phyloP scores from a whole-genome alignment of 1,140 invertebrate genomes.

The Drosophila cardini region DNA sequence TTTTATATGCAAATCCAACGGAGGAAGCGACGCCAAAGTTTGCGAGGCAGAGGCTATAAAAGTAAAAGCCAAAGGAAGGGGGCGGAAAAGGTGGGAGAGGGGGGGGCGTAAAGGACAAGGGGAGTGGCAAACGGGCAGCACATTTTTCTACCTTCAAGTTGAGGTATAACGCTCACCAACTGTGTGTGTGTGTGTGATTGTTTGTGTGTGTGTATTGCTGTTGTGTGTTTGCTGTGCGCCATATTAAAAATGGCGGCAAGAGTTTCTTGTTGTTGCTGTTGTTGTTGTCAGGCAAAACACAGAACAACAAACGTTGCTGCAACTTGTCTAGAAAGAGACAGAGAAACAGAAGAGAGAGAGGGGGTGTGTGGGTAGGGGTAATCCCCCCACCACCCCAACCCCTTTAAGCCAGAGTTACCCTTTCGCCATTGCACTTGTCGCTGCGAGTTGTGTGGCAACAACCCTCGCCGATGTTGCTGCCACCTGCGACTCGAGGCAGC shows the following conservation, averaged over 20 bases:
- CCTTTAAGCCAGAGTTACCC: not conserved
- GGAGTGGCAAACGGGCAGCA: slow-evolving; percentile 36
- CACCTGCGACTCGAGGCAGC: slow-evolving; percentile 47
- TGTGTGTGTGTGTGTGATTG: slow-evolving; percentile 29
- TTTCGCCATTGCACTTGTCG: slow-evolving; percentile 4
- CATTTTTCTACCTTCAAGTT: slow-evolving; percentile 64
- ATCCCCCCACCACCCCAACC: not conserved
- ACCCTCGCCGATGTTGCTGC: slow-evolving; percentile 46
- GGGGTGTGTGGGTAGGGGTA: slow-evolving; percentile 2
- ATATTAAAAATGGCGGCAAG: slow-evolving; percentile 82
- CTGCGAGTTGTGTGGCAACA: slow-evolving; percentile 61
- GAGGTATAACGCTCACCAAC: slow-evolving; percentile 14
- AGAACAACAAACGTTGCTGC: slow-evolving; percentile 53
- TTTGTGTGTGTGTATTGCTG: slow-evolving; percentile 32
- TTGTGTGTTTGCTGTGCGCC: slow-evolving; percentile 52
- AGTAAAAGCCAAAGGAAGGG: slow-evolving; percentile 15
- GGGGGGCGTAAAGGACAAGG: not conserved
- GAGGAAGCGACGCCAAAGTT: slow-evolving; percentile 50
- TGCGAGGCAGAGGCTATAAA: slow-evolving; percentile 44
- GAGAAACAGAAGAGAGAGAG: no score
- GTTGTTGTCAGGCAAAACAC: slow-evolving; percentile 56
- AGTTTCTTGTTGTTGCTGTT: slow-evolving; percentile 16
- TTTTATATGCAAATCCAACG: slow-evolving; percentile 79
- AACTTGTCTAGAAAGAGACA: slow-evolving; percentile 52
- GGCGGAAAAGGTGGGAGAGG: no score